Conservation (phyloP, 2,113 vertebrate genomes). For the Hypocryptadius cinnamomeus region DNA sequence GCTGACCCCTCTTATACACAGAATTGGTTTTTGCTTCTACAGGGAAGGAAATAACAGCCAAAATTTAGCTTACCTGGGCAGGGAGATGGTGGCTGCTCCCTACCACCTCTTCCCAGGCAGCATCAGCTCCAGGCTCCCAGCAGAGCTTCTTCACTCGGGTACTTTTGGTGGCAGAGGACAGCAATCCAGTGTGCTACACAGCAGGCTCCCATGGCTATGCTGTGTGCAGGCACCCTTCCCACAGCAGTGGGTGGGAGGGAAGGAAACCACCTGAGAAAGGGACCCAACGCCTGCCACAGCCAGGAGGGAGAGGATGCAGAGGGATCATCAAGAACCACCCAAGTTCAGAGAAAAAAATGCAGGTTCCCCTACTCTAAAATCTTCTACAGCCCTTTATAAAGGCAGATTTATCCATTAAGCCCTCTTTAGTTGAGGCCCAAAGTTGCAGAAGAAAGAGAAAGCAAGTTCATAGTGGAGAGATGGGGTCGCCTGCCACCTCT, state of each 20-base stretch:
- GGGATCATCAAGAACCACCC: background rate
- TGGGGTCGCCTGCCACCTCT: background rate
- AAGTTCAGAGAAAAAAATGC: background rate
- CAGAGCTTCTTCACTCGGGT: background rate
- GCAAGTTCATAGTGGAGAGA: background rate
- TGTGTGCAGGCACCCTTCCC: background rate
- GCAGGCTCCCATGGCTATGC: background rate
- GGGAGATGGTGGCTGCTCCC: background rate
- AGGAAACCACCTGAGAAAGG: background rate
- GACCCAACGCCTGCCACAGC: rapidly evolving
- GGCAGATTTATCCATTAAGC: background rate
- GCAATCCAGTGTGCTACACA: background rate
- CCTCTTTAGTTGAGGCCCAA: background rate
- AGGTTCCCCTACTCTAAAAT: background rate
- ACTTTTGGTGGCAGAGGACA: background rate
- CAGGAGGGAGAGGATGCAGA: background rate
- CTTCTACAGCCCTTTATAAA: background rate
- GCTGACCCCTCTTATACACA: rapidly evolving
- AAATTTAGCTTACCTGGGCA: constrained; percentile 16
- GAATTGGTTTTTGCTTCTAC: background rate
- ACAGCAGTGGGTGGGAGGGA: background rate
- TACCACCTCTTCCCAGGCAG: background rate
- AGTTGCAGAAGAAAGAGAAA: background rate
- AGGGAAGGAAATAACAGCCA: background rate
- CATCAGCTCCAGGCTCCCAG: background rate